Evolutionary conservation across 1,140 invertebrate species (phyloP), one percentile per base, ranked within the genome.

Genomic region (Triops longicaudatus): DNA sequence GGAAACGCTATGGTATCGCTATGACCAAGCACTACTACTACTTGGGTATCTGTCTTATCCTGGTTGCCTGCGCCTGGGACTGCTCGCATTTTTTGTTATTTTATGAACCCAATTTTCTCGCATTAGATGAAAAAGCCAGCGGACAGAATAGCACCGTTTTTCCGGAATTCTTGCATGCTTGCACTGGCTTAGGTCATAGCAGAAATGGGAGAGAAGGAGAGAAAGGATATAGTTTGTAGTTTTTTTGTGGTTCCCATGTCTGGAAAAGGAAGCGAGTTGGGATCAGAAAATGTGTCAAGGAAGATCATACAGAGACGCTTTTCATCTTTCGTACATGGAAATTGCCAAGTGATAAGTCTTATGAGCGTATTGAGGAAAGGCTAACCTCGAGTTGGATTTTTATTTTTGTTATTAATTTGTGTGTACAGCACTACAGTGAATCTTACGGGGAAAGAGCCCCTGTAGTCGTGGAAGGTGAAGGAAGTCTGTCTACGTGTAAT

Each of bases 51-150:
- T 63, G 22, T 63, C 50, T 22, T 22, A 63, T 63, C 50, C 50
- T 10, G 50, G 50, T 63, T 63, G 50, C 14, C 50, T 63, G 14
- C 17, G 50, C 14, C 50, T 37, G 50, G 50, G 50, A 6, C 50
- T 22, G 50, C 50, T 63, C 22, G 50, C 50, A 9, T 14, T 63
- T 63, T 12, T 63, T 63, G 14, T 17, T 63, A 63, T 63, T 63
- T 63, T 63, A 63, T 63, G 50, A 63, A 63, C 50, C 50, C 50
- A 63, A 63, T 63, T 63, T 63, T 63, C 50, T 63, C 50, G 50
- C 50, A 63, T 63, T 63, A 63, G 50, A 63, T 63, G 50, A 63
- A 63, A 63, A 10, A 63, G 50, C 50, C 50, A 63, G 50, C 50
- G 50, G 50, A 63, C 50, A 63, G 10, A 63, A 63, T 10, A 10